Evolutionary conservation across 2,888 invertebrate species (phyloP).

Genomic region (Netelia inedita): DNA sequence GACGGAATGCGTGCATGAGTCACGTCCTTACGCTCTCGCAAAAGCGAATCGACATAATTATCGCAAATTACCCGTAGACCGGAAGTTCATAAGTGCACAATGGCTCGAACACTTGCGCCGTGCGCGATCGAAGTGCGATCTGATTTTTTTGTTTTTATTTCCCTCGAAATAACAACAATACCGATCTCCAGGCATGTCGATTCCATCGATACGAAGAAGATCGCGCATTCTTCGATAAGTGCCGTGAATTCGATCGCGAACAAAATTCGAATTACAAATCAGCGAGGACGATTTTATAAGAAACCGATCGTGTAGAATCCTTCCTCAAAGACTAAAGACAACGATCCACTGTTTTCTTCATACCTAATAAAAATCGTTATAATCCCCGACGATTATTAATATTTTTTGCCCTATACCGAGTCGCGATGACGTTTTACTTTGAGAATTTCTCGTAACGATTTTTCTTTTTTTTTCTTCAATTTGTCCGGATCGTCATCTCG

Average conservation of each 20-base stretch:
- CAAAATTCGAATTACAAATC: no score
- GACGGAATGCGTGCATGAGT: slow-evolving; percentile 32
- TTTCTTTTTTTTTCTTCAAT: not conserved
- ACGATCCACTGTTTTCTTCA: no score
- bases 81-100: slow-evolving; percentile 48
- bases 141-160: not conserved
- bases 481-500: not conserved
- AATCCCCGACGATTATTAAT: not conserved
- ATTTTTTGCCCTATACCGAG: not conserved
- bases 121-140: not conserved
- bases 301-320: no score
- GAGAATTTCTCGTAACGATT: not conserved
- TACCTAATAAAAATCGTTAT: no score
- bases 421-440: not conserved
- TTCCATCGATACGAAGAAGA: not conserved
- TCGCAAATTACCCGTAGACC: slow-evolving; percentile 46
- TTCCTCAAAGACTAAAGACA: no score
- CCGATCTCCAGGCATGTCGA: not conserved
- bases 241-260: no score
- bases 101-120: slow-evolving; percentile 5
- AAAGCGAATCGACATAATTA: slow-evolving; percentile 35
- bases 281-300: no score
- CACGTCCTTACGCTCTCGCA: slow-evolving; percentile 21
- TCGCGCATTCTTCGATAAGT: not conserved
- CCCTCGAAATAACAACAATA: not conserved